These are phyloP conservation scores for Amphipyra berbera DNA, from an alignment of 2,888 invertebrate species.

Conservation along the genomic window DNA sequence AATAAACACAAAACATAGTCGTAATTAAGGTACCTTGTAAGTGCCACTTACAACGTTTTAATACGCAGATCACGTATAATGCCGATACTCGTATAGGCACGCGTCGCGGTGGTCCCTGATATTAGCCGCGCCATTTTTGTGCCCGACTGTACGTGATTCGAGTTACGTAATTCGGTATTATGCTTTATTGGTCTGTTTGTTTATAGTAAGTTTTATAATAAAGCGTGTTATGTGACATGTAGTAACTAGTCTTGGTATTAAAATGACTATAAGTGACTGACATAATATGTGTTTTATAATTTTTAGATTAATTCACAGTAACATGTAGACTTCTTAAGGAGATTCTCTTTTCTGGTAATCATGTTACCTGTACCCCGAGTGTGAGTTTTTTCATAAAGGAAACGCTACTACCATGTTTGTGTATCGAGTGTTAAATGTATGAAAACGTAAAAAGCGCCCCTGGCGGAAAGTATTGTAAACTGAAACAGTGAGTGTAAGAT, in stretches of 20 bases:
- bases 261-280: not conserved
- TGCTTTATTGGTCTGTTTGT: slow-evolving; percentile 19
- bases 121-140: slow-evolving; percentile 57
- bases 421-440: too few species aligned
- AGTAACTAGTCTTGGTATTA: not conserved
- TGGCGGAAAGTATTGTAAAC: too few species aligned
- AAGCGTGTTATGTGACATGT: slow-evolving; percentile 2
- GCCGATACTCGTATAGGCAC: slow-evolving; percentile 35
- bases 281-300: too few species aligned
- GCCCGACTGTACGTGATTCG: slow-evolving; percentile 46
- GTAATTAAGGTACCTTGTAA: slow-evolving; percentile 39
- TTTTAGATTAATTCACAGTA: too few species aligned
- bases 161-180: slow-evolving; percentile 35
- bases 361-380: too few species aligned
- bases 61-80: slow-evolving; percentile 50
- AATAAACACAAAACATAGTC: slow-evolving; percentile 8
- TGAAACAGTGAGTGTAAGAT: too few species aligned
- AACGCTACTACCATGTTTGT: too few species aligned
- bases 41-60: slow-evolving; percentile 29
- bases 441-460: too few species aligned
- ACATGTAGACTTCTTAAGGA: too few species aligned
- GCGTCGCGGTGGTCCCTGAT: slow-evolving; percentile 59
- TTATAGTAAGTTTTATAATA: slow-evolving; percentile 8
- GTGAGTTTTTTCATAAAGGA: too few species aligned
- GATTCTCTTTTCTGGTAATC: too few species aligned